Conservation (phyloP, 2,797 vertebrate species). For the Acrocephalus scirpaceus region DNA sequence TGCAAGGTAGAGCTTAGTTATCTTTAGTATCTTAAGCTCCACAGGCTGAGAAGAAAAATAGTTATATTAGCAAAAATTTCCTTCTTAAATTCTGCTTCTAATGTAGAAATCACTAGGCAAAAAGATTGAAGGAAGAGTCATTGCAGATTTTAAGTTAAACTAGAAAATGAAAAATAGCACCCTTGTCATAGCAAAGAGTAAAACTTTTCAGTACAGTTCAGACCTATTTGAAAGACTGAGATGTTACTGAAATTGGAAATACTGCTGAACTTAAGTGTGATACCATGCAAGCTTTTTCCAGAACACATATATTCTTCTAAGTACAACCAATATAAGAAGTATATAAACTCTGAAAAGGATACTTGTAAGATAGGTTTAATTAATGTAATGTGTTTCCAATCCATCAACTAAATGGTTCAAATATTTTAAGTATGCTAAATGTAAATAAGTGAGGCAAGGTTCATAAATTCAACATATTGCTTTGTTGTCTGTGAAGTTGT, state of each 20-base stretch:
- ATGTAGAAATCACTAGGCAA: background rate
- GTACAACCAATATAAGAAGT: background rate
- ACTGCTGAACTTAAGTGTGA: background rate
- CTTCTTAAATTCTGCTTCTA: background rate
- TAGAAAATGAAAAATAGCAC: background rate
- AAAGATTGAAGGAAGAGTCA: background rate
- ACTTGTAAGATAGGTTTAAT: background rate
- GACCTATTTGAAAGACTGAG: background rate
- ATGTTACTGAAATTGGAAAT: background rate
- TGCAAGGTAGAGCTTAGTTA: background rate
- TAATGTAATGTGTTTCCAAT: background rate
- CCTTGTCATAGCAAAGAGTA: background rate
- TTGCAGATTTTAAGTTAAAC: background rate
- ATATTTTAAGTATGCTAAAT: background rate
- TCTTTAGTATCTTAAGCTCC: background rate
- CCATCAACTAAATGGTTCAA: slow-evolving; percentile 18
- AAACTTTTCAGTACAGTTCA: background rate
- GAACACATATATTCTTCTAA: background rate
- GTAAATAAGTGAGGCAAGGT: slow-evolving; percentile 7
- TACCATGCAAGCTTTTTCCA: background rate
- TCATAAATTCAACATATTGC: slow-evolving; percentile 30
- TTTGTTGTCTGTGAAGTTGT: background rate
- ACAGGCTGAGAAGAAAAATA: background rate
- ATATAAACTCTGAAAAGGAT: background rate
- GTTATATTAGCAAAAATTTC: background rate